These are phyloP conservation scores for Plagodis pulveraria DNA, from an alignment of 2,888 invertebrate genomes.

Conservation along the genomic window DNA sequence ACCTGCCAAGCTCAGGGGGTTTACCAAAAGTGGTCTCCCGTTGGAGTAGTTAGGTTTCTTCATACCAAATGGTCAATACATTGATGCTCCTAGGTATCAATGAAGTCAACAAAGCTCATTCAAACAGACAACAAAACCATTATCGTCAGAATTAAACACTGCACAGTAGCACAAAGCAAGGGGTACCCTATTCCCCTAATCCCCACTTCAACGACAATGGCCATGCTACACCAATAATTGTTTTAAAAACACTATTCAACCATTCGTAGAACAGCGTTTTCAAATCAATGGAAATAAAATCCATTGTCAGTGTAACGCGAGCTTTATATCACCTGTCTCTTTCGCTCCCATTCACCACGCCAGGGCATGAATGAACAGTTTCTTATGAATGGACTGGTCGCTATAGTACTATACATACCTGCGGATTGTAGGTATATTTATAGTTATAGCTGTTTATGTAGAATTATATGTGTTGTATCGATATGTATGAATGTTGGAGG, in stretches of 20 bases:
- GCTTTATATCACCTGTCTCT: constrained; percentile 68
- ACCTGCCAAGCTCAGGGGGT: too few relatives aligned
- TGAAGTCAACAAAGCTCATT: constrained; percentile 26
- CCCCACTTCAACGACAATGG: constrained; percentile 53
- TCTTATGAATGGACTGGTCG: constrained; percentile 83
- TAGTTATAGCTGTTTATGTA: constrained; percentile 64
- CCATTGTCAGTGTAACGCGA: constrained; percentile 77
- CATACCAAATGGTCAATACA: too few relatives aligned
- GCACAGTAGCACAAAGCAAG: constrained; percentile 45
- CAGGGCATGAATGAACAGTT: constrained; percentile 81
- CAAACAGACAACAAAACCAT: constrained; percentile 31
- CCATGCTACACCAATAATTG: constrained; percentile 55
- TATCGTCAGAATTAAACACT: constrained; percentile 33
- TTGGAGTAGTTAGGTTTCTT: too few relatives aligned
- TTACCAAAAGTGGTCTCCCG: too few relatives aligned
- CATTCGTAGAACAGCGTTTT: constrained; percentile 73
- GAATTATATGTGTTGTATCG: constrained; percentile 59
- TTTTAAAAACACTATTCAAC: constrained; percentile 68
- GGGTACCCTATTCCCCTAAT: constrained; percentile 47
- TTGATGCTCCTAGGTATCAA: constrained; percentile 7
- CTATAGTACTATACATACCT: constrained; percentile 79
- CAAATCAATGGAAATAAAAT: constrained; percentile 67
- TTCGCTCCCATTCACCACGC: constrained; percentile 80
- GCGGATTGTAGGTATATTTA: constrained; percentile 55
- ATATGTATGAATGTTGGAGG: constrained; percentile 52